Percentiles rank a stretch among this genome's conserved stretches.
Conservation (phyloP, 2,888 invertebrate species). For the Horisme vitalbata region DNA sequence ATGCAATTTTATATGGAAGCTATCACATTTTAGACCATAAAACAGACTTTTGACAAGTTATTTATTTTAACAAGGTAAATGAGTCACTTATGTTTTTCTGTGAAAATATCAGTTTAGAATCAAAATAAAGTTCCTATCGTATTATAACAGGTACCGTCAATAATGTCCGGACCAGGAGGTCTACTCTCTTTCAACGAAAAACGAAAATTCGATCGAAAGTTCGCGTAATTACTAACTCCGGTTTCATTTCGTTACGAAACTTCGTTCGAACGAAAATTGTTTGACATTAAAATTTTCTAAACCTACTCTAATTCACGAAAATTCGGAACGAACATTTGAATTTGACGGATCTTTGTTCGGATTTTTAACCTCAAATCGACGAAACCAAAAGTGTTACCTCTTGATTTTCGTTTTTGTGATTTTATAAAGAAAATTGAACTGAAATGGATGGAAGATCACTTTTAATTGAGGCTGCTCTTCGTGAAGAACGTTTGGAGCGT, state of each 20-base stretch:
- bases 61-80: too few relatives aligned
- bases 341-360: not conserved
- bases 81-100: too few relatives aligned
- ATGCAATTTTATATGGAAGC: too few relatives aligned
- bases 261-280: not conserved
- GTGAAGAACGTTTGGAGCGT: conserved; percentile 34
- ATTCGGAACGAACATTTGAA: not conserved
- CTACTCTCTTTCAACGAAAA: not conserved
- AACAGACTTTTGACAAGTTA: too few relatives aligned
- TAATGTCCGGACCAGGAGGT: not conserved
- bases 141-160: too few relatives aligned
- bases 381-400: not conserved
- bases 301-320: not conserved
- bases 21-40: too few relatives aligned
- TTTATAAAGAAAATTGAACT: too few relatives aligned
- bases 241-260: not conserved
- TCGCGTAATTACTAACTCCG: not conserved
- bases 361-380: not conserved
- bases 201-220: not conserved
- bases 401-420: not conserved
- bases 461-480: conserved; percentile 1
- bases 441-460: not conserved
- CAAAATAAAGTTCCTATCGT: too few relatives aligned
- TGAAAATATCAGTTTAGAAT: too few relatives aligned
- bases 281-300: not conserved